These are phyloP conservation scores for Pseudomyrmex gracilis DNA, from an alignment of 1,140 invertebrate genomes.

Conservation along the genomic window DNA sequence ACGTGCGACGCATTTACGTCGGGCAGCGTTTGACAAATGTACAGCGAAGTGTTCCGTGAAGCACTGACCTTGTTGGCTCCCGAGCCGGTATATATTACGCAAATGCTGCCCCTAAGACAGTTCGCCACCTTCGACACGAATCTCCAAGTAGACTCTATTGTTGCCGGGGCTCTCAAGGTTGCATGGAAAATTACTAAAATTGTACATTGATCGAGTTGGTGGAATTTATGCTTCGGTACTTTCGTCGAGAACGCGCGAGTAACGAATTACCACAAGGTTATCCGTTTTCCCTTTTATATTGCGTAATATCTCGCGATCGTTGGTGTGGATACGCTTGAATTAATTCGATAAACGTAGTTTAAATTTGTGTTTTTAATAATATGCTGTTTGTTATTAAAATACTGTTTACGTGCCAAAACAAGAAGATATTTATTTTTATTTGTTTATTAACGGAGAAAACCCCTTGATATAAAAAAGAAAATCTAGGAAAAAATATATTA, in stretches of 20 bases:
- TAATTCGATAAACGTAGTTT: constrained; percentile 1
- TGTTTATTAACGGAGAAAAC: no score
- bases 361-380: background rate
- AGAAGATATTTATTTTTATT: no score
- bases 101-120: constrained; percentile 36
- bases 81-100: constrained; percentile 52
- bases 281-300: constrained; percentile 8
- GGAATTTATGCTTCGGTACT: constrained; percentile 1
- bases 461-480: no score
- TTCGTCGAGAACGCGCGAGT: background rate
- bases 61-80: constrained; percentile 66
- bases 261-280: constrained; percentile 23
- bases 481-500: no score
- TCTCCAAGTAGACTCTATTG: constrained; percentile 11
- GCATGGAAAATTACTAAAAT: background rate
- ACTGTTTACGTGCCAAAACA: background rate
- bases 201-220: no score
- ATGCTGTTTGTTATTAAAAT: background rate
- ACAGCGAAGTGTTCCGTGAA: constrained; percentile 50
- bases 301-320: background rate
- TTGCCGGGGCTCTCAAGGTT: background rate
- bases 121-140: constrained; percentile 17
- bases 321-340: background rate
- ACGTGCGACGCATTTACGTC: constrained; percentile 4
- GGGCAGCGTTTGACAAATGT: constrained; percentile 6